Percentiles rank a stretch among this genome's conserved stretches.
phyloP scores from a whole-genome alignment of 2,113 vertebrate species.

The Octodon degus region DNA sequence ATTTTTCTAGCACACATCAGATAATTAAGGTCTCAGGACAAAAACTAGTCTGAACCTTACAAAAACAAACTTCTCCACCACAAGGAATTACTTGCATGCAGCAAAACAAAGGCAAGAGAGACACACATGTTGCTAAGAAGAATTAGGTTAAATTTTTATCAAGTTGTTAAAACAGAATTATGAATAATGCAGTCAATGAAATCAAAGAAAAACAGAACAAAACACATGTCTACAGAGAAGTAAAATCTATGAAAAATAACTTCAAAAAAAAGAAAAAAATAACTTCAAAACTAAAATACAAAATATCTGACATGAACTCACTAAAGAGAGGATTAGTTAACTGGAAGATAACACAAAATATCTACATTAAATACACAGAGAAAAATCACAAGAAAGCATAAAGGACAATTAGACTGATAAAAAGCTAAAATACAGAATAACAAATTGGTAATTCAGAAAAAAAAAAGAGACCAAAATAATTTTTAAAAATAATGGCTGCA shows the following conservation, averaged over 20 bases:
- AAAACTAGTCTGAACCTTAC: background rate
- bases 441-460: background rate
- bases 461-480: background rate
- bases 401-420: background rate
- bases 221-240: background rate
- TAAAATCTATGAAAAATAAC: background rate
- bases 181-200: background rate
- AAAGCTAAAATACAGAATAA: background rate
- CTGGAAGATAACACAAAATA: background rate
- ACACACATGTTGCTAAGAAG: background rate
- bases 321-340: background rate
- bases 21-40: background rate
- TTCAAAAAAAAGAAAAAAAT: background rate
- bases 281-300: constrained; percentile 37
- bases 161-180: constrained; percentile 44
- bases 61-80: background rate
- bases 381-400: background rate
- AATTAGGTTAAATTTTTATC: constrained; percentile 36
- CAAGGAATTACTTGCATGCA: background rate
- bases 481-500: background rate
- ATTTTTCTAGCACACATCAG: background rate
- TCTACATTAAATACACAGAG: background rate
- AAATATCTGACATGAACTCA: background rate
- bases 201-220: constrained; percentile 29
- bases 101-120: background rate